Base-by-base conservation (phyloP, 2,113 vertebrate genomes). In the Suncus etruscus region DNA sequence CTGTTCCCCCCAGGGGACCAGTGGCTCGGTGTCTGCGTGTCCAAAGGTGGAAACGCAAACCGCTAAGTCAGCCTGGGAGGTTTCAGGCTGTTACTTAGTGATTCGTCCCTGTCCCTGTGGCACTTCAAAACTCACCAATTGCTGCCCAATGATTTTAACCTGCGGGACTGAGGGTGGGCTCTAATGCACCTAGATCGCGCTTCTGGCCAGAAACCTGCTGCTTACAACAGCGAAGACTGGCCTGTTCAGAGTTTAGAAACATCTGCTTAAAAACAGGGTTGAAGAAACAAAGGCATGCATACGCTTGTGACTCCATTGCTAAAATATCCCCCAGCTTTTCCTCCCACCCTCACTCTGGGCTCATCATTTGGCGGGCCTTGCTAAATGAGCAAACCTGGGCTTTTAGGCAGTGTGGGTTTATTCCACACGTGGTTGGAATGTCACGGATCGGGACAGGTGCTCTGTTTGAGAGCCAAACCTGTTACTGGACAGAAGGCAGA, bases 361-460 rank as follows among this genome's bases (percentile, higher is more conserved):
- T 92, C n/a, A 18, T 50, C 83, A 69, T 54, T 76, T 77, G 47
- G 9, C 9, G 24, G 20, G 54, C 14, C 9, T 4, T 48, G 22
- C 74, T n/a, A 48, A 92, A 32, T 4, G 75, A 85, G 75, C 51
- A 91, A 76, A 31, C 73, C 31, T 12, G 48, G 78, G 61, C 48
- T 79, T 83, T 90, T 12, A 1, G 76, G 86, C 72, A 76, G 83
- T 66, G 87, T 87, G 74, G 78, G 22, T 48, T 45, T 48, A 9
- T 45, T 69, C 29, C 29, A 11, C 75, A 39, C 6, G 63, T 50
- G 83, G 31, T 79, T 32, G 25, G 72, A 70, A 84, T 5, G 11
- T 22, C 72, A 69, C 70, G 89, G 50, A 25, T 8, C 39, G 48
- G 85, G 95, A 95, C 91, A 94, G 91, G 94, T 94, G 88, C 22